Evolutionary conservation across 2,888 invertebrate genomes (phyloP), one percentile per base, ranked within the genome.

Genomic region (Taenaris catops): DNA sequence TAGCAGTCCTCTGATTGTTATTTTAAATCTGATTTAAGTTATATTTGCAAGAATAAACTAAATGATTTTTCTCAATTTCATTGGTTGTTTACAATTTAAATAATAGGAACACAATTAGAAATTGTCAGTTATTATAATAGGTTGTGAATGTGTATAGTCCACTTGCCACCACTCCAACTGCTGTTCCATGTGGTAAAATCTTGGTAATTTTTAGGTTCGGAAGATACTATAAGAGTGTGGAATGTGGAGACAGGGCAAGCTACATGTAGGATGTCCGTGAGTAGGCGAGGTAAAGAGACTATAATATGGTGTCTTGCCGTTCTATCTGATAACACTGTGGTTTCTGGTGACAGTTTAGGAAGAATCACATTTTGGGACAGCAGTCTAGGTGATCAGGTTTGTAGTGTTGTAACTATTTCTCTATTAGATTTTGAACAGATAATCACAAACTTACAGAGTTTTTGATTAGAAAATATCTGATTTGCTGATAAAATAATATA

Each of bases 301-400:
- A 93, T 96, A 49, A 93, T 97, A 0, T 97, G 97, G 96, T 92
- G 94, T 46, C 70, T 98, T n/a, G 91, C 90, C 16, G 90, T 97
- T 1, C 89, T 94, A 0, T 89, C 90, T 25, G 94, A 97, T 62
- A 92, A 96, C 55, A 92, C 93, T 3, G 91, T 98, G 21, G 91
- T 96, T 6, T 93, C 94, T 41, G 97, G 97, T 0, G 98, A 98
- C 66, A 84, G 79, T 51, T 86, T 93, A 14, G 98, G 98, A 0
- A 90, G 91, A 55, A 87, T 96, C 1, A 93, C 93, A 8, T 93
- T 98, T 60, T 98, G 97, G 97, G 96, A 97, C 83, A 93, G 94
- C 5, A 88, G 88, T 38, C 74, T 91, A 33, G 97, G 96, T 4
- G 91, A 94, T 4, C 90, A 94, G 58, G 86, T 84, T n/a, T n/a